Evolutionary conservation across 2,797 vertebrate species (phyloP), one percentile per base, ranked within the genome.

Genomic region (Pipistrellus nathusii): DNA sequence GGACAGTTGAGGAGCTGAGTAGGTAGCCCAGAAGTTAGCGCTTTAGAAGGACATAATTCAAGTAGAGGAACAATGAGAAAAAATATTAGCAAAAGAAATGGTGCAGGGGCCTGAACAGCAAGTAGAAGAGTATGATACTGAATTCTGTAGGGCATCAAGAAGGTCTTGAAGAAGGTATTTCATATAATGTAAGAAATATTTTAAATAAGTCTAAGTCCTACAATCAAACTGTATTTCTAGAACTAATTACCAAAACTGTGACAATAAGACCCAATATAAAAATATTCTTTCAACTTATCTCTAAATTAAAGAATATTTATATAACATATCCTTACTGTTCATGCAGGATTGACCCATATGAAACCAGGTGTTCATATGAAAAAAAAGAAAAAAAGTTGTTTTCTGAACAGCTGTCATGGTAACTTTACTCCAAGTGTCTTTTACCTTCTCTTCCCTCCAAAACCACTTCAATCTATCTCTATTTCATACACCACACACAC

Each of bases 191-290:
- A 78, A 92, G n/a, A 62, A 62, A 76, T 51, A 38, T 2, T 48
- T 53, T 59, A 48, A 27, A 2, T 75, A 57, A 89, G 57, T 27
- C n/a, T 35, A 90, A 72, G 11, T 44, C 11, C 17, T 68, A 20
- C 8, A 46, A 48, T 18, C 55, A 73, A 71, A 57, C 21, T 46
- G 25, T 41, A 64, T 44, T 89, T 27, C 25, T 48, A 59, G 9
- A 6, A 64, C 41, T 87, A 81, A n/a, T 76, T 46, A 69, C 35
- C 85, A 68, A 57, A 93, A 35, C 41, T 51, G 30, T 59, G 27
- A 86, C 72, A n/a, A 13, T 53, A 87, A 91, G 81, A 68, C 18
- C 72, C 68, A 85, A 93, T 81, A 66, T 81, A 75, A 94, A 94
- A 80, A 32, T 30, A 83, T n/a, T 15, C 44, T 88, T 94, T 89